Percentiles rank a stretch among this genome's conserved stretches.
These are phyloP conservation scores for Arctopsyche grandis DNA, from an alignment of 1,140 invertebrate species.

Conservation along the genomic window DNA sequence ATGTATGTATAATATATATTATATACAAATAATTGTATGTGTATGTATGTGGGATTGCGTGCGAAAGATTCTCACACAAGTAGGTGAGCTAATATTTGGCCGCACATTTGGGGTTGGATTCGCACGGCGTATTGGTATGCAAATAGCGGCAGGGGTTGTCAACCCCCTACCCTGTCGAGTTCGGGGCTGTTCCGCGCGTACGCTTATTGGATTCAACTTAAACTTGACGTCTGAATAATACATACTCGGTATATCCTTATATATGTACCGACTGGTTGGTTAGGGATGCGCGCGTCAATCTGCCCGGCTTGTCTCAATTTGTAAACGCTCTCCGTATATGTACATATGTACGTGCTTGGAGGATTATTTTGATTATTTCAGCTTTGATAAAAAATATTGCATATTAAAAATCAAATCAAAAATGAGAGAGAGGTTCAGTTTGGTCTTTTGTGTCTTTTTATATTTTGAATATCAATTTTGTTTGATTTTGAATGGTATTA, in stretches of 20 bases:
- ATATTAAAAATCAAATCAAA: too few species aligned
- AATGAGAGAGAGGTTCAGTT: too few species aligned
- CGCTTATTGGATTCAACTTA: conserved; percentile 54
- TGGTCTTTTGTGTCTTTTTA: too few species aligned
- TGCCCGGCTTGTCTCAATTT: neutral
- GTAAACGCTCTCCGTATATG: neutral
- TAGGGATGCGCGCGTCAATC: neutral
- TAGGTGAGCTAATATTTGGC: conserved; percentile 52
- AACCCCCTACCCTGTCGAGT: neutral
- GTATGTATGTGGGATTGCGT: conserved; percentile 41
- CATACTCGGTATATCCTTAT: conserved; percentile 13
- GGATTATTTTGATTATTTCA: neutral
- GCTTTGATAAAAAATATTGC: too few species aligned
- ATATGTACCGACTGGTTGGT: neutral
- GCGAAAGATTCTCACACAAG: conserved; percentile 50
- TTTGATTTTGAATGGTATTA: too few species aligned
- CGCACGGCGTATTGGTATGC: conserved; percentile 47
- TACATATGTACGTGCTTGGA: neutral
- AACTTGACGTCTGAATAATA: conserved; percentile 54
- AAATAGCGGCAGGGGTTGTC: conserved; percentile 43
- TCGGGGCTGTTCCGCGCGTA: neutral
- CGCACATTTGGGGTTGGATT: conserved; percentile 46
- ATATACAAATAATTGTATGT: neutral
- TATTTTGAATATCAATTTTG: too few species aligned
- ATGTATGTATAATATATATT: neutral